A percentile compares a stretch with the other conserved stretches of the same genome.
Evolutionary conservation across 2,888 invertebrate species (phyloP).

Genomic region (Ormyrus rosae): DNA sequence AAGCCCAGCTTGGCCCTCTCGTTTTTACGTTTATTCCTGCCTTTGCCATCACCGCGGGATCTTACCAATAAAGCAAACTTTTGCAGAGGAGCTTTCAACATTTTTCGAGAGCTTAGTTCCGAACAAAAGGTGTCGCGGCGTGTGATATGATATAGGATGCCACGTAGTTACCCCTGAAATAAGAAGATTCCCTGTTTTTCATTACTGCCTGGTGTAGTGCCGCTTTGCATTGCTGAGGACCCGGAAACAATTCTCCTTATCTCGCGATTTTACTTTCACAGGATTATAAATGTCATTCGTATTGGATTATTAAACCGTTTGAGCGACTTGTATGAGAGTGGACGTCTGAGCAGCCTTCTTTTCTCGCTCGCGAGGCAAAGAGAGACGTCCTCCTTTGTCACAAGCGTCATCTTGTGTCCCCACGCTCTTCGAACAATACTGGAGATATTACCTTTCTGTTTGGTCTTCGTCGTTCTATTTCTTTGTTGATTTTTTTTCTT

Average conservation of each 20-base stretch:
- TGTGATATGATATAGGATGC: background rate
- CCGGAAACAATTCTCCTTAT: background rate
- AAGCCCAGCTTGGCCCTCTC: no score
- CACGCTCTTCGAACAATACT: slow-evolving; percentile 15
- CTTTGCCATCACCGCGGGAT: no score
- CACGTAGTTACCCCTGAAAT: no score
- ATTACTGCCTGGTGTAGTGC: background rate
- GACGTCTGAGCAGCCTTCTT: slow-evolving; percentile 2
- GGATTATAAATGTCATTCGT: slow-evolving; percentile 13
- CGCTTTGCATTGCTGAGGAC: background rate
- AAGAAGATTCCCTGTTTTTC: background rate
- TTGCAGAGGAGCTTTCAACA: background rate
- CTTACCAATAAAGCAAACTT: slow-evolving; percentile 11
- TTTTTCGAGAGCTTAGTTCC: background rate
- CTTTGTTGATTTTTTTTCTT: background rate
- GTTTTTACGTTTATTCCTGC: no score
- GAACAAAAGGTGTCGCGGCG: background rate
- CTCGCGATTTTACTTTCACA: background rate
- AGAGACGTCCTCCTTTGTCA: background rate
- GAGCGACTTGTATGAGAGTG: slow-evolving; percentile 4
- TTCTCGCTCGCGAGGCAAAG: background rate
- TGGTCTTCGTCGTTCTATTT: background rate
- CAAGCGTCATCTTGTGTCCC: background rate
- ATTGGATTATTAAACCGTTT: slow-evolving; percentile 31
- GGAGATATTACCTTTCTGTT: slow-evolving; percentile 25